A percentile compares a stretch with the other conserved stretches of the same genome.
Evolutionary conservation across 2,113 vertebrate genomes (phyloP).

Genomic region (Etheostoma spectabile): DNA sequence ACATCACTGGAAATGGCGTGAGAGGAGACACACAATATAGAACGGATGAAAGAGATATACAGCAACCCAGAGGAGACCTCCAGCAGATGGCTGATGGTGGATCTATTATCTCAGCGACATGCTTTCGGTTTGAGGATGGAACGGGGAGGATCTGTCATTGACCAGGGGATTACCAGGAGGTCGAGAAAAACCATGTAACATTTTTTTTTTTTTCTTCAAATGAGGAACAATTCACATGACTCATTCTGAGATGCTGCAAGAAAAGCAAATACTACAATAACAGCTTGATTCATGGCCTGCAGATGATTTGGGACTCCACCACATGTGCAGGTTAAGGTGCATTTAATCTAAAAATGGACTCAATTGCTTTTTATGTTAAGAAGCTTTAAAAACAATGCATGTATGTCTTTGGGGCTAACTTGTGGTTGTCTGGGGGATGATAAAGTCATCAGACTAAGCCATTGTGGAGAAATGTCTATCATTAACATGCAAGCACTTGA

Average conservation of each 20-base stretch:
- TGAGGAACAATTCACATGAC: constrained; percentile 1
- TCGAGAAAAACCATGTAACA: constrained; percentile 14
- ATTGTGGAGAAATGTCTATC: constrained; percentile 51
- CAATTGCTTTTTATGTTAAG: constrained; percentile 13
- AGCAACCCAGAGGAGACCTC: constrained; percentile 19
- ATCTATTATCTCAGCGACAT: constrained; percentile 23
- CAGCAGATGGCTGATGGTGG: constrained; percentile 32
- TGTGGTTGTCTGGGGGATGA: constrained; percentile 16
- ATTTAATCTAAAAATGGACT: constrained; percentile 27
- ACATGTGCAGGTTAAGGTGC: not conserved
- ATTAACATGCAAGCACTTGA: constrained; percentile 44
- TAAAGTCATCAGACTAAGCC: constrained; percentile 37
- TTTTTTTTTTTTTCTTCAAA: constrained; percentile 1
- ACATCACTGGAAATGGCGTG: constrained; percentile 17
- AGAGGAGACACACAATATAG: constrained; percentile 12
- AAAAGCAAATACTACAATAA: constrained; percentile 11
- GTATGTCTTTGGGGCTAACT: not conserved
- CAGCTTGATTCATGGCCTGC: constrained; percentile 1
- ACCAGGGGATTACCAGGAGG: constrained; percentile 16
- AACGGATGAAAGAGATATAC: not conserved
- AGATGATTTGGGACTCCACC: constrained; percentile 8
- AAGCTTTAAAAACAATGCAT: constrained; percentile 28
- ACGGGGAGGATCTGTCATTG: constrained; percentile 16
- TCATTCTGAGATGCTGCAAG: not conserved
- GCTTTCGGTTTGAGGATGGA: constrained; percentile 34